Percentiles rank a stretch among this genome's conserved stretches.
Conservation (phyloP, 2,888 invertebrate species). For the Hanleya hanleyi region DNA sequence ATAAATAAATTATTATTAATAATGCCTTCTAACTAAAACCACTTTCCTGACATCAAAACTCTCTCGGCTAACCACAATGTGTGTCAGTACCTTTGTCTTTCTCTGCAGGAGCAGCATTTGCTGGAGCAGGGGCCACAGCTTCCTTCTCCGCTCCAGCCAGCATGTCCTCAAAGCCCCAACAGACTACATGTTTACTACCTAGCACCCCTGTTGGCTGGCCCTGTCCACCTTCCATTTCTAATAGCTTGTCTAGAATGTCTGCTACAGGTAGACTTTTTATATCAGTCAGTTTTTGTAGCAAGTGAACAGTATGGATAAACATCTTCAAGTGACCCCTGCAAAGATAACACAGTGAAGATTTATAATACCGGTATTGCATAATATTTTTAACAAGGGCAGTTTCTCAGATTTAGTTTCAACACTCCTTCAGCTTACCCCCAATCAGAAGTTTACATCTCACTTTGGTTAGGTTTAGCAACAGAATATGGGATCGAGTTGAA, state of each 20-base stretch:
- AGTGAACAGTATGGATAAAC: constrained; percentile 67
- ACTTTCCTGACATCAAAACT: too few species aligned
- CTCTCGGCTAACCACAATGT: too few species aligned
- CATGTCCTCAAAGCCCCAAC: constrained; percentile 70
- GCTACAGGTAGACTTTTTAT: constrained; percentile 56
- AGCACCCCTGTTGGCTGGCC: constrained; percentile 60
- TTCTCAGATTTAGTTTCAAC: too few species aligned
- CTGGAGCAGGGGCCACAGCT: constrained; percentile 34
- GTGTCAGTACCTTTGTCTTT: constrained; percentile 31
- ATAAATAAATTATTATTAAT: too few species aligned
- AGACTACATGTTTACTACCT: constrained; percentile 65
- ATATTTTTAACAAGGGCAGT: too few species aligned
- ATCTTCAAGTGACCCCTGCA: constrained; percentile 68
- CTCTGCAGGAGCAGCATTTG: constrained; percentile 44
- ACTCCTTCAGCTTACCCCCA: too few species aligned
- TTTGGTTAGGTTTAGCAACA: too few species aligned
- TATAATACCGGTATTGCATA: too few species aligned
- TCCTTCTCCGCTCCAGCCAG: constrained; percentile 54
- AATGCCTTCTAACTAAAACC: too few species aligned
- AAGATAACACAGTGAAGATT: too few species aligned
- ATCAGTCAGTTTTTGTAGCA: constrained; percentile 59
- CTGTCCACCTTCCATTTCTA: constrained; percentile 66
- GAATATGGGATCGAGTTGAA: too few species aligned
- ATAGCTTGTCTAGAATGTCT: constrained; percentile 59
- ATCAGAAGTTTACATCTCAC: too few species aligned